A percentile compares a stretch with the other conserved stretches of the same genome.
Conservation (phyloP, 1,140 invertebrate species). For the Acromyrmex heyeri region DNA sequence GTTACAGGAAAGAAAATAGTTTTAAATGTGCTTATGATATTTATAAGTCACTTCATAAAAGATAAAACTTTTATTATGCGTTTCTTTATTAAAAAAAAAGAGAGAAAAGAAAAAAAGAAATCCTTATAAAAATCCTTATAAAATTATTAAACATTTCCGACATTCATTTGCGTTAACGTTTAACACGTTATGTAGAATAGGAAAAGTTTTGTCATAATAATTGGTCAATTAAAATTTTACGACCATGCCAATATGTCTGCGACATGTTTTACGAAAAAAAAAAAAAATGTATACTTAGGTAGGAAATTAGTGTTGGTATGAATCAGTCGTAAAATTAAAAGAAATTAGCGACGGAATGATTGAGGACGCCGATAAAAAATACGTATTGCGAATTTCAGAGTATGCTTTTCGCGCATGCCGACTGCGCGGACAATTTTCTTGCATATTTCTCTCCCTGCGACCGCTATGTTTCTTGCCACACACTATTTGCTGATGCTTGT, state of each 20-base stretch:
- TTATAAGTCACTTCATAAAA: neutral
- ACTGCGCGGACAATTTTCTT: slow-evolving; percentile 50
- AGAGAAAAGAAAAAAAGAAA: neutral
- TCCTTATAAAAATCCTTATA: neutral
- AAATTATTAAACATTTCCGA: neutral
- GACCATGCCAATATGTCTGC: neutral
- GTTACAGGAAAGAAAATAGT: neutral
- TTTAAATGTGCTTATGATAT: neutral
- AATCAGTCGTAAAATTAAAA: slow-evolving; percentile 34
- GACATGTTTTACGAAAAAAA: neutral
- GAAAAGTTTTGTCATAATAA: neutral
- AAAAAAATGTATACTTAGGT: neutral
- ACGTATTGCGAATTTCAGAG: neutral
- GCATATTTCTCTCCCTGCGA: slow-evolving; percentile 32
- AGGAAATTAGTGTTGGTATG: neutral
- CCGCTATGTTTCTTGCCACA: slow-evolving; percentile 30
- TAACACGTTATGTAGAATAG: neutral
- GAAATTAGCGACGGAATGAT: neutral
- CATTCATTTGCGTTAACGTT: too few relatives aligned
- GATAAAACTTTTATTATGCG: neutral
- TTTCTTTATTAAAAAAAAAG: neutral
- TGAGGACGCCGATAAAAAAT: neutral
- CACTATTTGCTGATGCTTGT: slow-evolving; percentile 34
- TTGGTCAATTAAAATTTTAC: neutral
- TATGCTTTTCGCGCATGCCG: slow-evolving; percentile 8